These are phyloP conservation scores for Crematogaster levior DNA, from an alignment of 2,888 invertebrate genomes.

Conservation along the genomic window DNA sequence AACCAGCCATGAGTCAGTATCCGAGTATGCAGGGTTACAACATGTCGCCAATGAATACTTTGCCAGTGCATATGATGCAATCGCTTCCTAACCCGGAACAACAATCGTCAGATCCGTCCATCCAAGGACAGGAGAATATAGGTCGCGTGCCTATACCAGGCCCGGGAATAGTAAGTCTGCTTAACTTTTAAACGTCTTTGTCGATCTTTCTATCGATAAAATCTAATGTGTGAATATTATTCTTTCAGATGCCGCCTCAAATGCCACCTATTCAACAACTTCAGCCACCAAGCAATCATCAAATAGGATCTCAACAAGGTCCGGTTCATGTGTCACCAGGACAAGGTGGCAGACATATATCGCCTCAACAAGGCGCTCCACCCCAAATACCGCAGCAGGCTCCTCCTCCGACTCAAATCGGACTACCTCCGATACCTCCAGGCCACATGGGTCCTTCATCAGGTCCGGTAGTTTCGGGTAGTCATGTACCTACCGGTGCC, in stretches of 20 bases:
- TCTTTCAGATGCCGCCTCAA: slow-evolving; percentile 74
- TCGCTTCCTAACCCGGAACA: slow-evolving; percentile 75
- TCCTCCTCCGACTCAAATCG: slow-evolving; percentile 66
- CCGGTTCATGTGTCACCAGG: slow-evolving; percentile 67
- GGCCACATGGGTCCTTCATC: slow-evolving; percentile 74
- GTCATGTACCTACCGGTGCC: slow-evolving; percentile 58
- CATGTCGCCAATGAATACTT: slow-evolving; percentile 75
- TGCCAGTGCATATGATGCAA: slow-evolving; percentile 78
- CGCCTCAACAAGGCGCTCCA: slow-evolving; percentile 79
- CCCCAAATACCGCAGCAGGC: slow-evolving; percentile 76
- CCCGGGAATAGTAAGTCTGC: slow-evolving; percentile 79
- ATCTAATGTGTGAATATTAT: background rate
- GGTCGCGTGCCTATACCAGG: slow-evolving; percentile 78
- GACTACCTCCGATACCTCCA: slow-evolving; percentile 67
- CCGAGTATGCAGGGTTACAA: slow-evolving; percentile 79
- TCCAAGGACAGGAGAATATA: slow-evolving; percentile 79
- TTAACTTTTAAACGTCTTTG: background rate
- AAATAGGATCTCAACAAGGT: slow-evolving; percentile 59
- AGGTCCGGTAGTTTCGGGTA: slow-evolving; percentile 64
- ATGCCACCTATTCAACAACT: slow-evolving; percentile 71
- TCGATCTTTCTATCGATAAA: background rate
- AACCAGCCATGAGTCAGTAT: slow-evolving; percentile 78
- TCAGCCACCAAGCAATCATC: slow-evolving; percentile 75
- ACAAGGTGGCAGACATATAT: slow-evolving; percentile 66
- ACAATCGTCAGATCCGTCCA: slow-evolving; percentile 67